Percentiles rank a stretch among this genome's conserved stretches.
phyloP scores from a whole-genome alignment of 2,888 invertebrate species.

The Nebria brevicollis region DNA sequence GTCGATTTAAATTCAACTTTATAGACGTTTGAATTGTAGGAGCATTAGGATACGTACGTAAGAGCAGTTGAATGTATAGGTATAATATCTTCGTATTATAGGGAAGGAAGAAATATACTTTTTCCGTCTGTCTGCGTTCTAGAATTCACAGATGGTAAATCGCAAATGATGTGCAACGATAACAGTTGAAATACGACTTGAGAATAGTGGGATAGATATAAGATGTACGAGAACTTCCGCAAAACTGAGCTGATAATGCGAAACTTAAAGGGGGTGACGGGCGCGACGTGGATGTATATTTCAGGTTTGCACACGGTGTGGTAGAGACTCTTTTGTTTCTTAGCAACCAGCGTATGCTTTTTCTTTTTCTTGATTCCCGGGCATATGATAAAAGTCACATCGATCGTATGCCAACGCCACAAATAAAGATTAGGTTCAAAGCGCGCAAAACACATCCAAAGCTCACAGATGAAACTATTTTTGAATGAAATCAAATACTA shows the following conservation, averaged over 20 bases:
- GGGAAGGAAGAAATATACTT: conserved; percentile 21
- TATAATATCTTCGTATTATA: not conserved
- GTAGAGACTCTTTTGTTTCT: not conserved
- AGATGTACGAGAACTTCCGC: conserved; percentile 23
- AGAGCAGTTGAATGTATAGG: not conserved
- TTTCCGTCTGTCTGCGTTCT: conserved; percentile 29
- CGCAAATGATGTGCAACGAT: conserved; percentile 40
- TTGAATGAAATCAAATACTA: no score
- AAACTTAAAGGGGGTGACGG: conserved; percentile 37
- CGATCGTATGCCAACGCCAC: conserved; percentile 4
- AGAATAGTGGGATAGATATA: conserved; percentile 14
- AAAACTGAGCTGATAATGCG: conserved; percentile 32
- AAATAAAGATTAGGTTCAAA: conserved; percentile 14
- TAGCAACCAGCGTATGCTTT: not conserved
- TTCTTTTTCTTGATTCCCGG: not conserved
- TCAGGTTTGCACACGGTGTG: not conserved
- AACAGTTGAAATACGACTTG: conserved; percentile 38
- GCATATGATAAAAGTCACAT: not conserved
- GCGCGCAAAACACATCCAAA: conserved; percentile 6
- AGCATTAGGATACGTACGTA: not conserved
- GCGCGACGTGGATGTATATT: conserved; percentile 22
- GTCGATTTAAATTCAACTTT: not conserved
- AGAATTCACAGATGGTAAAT: conserved; percentile 29
- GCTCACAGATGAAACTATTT: not conserved
- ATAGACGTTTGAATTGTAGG: not conserved